Conservation (phyloP, 2,797 vertebrate species). For the Epinephelus awoara region DNA sequence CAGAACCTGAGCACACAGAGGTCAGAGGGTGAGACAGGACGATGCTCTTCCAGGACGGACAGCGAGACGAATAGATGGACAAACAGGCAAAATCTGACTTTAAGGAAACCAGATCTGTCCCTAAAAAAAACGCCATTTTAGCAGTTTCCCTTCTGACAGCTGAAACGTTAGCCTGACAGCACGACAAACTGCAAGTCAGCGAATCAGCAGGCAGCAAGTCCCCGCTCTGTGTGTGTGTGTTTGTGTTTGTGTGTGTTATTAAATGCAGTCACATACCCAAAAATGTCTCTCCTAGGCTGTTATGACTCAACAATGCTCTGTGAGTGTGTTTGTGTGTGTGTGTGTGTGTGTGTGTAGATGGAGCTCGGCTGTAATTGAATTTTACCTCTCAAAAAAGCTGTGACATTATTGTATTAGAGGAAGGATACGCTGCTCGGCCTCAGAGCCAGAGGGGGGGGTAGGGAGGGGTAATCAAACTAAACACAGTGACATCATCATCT, state of each 20-base stretch:
- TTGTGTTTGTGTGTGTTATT: constrained; percentile 41
- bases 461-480: not conserved
- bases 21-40: constrained; percentile 14
- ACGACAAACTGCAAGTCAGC: constrained; percentile 72
- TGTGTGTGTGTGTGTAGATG: constrained; percentile 23
- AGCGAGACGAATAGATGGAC: constrained; percentile 1
- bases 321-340: constrained; percentile 22
- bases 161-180: constrained; percentile 75
- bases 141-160: constrained; percentile 70
- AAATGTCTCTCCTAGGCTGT: constrained; percentile 34
- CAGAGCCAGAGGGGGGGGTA: not conserved
- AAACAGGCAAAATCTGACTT: constrained; percentile 18
- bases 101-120: constrained; percentile 56
- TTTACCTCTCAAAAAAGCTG: constrained; percentile 52
- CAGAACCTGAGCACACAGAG: not conserved
- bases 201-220: constrained; percentile 51
- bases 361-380: constrained; percentile 58
- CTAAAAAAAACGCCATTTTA: constrained; percentile 53
- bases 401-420: constrained; percentile 53
- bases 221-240: constrained; percentile 22
- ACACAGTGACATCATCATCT: constrained; percentile 18
- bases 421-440: constrained; percentile 33
- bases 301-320: constrained; percentile 37
- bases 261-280: constrained; percentile 42
- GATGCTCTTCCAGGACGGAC: not conserved